phyloP scores from a whole-genome alignment of 2,888 invertebrate species.

The Xiphydria camelus region DNA sequence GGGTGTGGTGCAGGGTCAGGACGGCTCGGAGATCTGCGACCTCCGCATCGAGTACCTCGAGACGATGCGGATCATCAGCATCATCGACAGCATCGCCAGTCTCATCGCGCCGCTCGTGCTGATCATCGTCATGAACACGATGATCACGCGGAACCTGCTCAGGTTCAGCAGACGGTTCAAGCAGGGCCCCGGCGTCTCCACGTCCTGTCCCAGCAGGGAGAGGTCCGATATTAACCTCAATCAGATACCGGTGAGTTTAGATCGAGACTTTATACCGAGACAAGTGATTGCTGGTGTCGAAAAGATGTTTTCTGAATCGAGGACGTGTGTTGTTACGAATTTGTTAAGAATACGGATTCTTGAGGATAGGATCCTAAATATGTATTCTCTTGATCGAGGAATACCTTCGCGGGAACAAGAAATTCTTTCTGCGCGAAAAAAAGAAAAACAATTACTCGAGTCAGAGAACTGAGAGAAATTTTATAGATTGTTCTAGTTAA shows the following conservation, averaged over 20 bases:
- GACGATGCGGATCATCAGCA: conserved; percentile 63
- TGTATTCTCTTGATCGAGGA: no score
- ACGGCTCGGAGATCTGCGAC: conserved; percentile 58
- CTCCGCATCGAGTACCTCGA: conserved; percentile 60
- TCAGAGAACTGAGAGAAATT: no score
- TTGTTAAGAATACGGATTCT: no score
- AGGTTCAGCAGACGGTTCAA: conserved; percentile 58
- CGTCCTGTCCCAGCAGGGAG: conserved; percentile 7
- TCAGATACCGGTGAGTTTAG: conserved; percentile 55
- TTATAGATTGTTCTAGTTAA: no score
- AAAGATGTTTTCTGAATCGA: no score
- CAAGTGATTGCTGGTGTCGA: no score
- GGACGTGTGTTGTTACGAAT: no score
- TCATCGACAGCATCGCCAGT: conserved; percentile 66
- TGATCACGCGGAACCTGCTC: conserved; percentile 63
- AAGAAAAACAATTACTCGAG: no score
- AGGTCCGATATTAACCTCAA: conserved; percentile 57
- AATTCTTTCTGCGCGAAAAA: no score
- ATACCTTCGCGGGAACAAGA: no score
- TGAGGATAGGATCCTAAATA: no score
- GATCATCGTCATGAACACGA: conserved; percentile 67
- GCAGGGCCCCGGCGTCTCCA: conserved; percentile 38
- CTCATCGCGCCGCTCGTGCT: conserved; percentile 65
- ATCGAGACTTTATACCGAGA: no score
- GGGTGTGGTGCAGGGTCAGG: conserved; percentile 47